These are phyloP conservation scores for Macrotis lagotis DNA, from an alignment of 2,113 vertebrate genomes.

Conservation along the genomic window DNA sequence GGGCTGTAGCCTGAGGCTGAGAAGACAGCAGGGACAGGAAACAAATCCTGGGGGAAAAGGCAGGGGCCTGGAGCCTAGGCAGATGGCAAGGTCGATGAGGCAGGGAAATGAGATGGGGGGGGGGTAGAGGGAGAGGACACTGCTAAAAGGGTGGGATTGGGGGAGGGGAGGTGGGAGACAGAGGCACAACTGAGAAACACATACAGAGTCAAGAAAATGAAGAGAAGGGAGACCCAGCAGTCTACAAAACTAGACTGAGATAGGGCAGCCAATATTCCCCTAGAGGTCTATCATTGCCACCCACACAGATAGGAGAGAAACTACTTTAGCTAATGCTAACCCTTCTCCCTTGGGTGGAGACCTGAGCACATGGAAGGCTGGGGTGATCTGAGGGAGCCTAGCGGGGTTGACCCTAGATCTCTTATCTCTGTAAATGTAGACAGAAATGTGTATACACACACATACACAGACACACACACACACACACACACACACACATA, in stretches of 20 bases:
- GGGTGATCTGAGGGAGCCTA: background rate
- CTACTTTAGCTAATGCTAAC: background rate
- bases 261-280: background rate
- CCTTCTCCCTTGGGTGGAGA: background rate
- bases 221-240: constrained; percentile 23
- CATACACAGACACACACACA: no score
- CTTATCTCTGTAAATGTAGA: no score
- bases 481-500: no score
- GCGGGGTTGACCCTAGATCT: background rate
- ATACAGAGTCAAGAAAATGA: constrained; percentile 44
- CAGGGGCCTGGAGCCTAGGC: constrained; percentile 52
- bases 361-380: background rate
- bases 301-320: background rate
- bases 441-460: no score
- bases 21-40: background rate
- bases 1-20: constrained; percentile 40
- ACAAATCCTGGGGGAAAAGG: constrained; percentile 55
- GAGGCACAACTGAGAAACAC: background rate
- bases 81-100: constrained; percentile 79
- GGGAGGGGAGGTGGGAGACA: background rate
- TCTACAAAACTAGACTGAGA: background rate
- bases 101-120: constrained; percentile 61
- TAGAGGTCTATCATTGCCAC: background rate
- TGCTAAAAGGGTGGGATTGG: background rate
- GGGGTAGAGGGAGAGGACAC: background rate